These are phyloP conservation scores for Alcis repandata DNA, from an alignment of 2,888 invertebrate species.

Conservation along the genomic window DNA sequence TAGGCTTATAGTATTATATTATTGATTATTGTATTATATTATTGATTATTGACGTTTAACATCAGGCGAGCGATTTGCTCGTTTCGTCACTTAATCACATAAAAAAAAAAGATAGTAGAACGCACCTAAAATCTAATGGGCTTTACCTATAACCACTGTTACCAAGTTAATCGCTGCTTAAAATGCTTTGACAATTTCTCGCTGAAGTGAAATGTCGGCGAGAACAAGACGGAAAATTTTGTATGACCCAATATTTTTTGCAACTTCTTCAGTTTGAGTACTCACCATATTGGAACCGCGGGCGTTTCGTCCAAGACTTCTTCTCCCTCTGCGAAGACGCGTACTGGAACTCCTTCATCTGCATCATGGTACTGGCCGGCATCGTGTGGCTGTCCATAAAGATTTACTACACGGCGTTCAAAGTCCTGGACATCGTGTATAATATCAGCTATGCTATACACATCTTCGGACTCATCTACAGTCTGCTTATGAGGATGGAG, in stretches of 20 bases:
- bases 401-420: conserved; percentile 20
- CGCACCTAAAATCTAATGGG: too few relatives aligned
- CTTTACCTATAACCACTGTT: too few relatives aligned
- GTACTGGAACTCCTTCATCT: conserved; percentile 66
- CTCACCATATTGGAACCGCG: conserved; percentile 59
- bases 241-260: neutral
- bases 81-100: too few relatives aligned
- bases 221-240: too few relatives aligned
- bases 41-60: too few relatives aligned
- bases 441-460: conserved; percentile 64
- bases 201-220: too few relatives aligned
- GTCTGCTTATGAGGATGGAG: conserved; percentile 44
- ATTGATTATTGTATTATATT: too few relatives aligned
- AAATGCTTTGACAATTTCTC: too few relatives aligned
- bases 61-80: too few relatives aligned
- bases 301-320: conserved; percentile 51
- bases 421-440: conserved; percentile 54
- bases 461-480: conserved; percentile 56
- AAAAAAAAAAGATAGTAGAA: too few relatives aligned
- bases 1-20: too few relatives aligned
- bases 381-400: conserved; percentile 53
- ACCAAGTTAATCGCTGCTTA: too few relatives aligned
- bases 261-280: conserved; percentile 56
- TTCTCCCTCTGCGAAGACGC: conserved; percentile 60
- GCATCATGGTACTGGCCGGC: conserved; percentile 54